Evolutionary conservation across 2,797 vertebrate species (phyloP).

Genomic region (Hybognathus amarus): DNA sequence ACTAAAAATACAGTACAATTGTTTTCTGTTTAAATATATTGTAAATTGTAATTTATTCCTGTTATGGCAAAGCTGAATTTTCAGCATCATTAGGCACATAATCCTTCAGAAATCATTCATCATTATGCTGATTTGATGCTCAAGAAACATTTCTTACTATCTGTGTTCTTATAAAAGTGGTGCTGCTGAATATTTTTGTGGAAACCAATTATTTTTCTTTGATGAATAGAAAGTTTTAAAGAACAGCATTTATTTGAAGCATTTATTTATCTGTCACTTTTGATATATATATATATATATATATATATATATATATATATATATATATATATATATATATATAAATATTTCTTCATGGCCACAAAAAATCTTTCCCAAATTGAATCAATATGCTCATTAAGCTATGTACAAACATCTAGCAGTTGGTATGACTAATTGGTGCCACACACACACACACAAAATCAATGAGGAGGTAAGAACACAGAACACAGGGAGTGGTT

Average conservation of each 20-base stretch:
- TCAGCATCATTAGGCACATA: too few species aligned
- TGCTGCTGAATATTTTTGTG: not conserved
- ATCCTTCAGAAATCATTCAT: not conserved
- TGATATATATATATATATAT: too few species aligned
- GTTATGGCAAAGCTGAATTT: not conserved
- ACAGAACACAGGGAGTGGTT: not conserved
- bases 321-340: too few species aligned
- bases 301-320: too few species aligned
- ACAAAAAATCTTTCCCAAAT: not conserved
- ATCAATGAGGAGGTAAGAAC: not conserved
- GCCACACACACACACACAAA: not conserved
- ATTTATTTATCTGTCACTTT: too few species aligned
- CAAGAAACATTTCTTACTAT: not conserved
- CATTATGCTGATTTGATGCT: not conserved
- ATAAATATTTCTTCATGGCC: too few species aligned
- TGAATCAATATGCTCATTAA: not conserved
- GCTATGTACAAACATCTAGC: not conserved
- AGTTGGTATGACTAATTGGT: not conserved
- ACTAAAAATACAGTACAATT: not conserved
- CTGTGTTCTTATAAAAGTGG: not conserved
- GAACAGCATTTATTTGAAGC: not conserved
- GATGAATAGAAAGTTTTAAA: not conserved
- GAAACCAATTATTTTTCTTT: not conserved
- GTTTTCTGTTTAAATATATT: slow-evolving; percentile 2
- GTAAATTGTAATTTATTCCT: not conserved